A percentile compares a stretch with the other conserved stretches of the same genome.
These are phyloP conservation scores for Nautilus pompilius DNA, from an alignment of 1,140 invertebrate species.

Conservation along the genomic window DNA sequence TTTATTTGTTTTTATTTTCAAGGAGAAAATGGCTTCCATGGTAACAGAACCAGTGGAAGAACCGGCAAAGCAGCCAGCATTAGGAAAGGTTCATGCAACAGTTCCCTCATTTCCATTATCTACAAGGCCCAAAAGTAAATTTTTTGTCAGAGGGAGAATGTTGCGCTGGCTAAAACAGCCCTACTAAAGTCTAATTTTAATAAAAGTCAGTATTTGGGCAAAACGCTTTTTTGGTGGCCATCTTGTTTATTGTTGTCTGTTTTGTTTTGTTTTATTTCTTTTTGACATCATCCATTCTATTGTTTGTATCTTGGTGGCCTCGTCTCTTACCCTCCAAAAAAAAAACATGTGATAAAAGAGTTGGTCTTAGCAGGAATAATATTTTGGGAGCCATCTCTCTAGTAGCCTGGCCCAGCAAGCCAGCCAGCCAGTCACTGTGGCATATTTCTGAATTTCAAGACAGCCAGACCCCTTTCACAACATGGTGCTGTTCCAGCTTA, in stretches of 20 bases:
- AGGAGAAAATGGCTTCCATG: slow-evolving; percentile 15
- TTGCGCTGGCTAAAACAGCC: too few relatives aligned
- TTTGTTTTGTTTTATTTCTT: neutral
- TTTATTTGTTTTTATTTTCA: slow-evolving; percentile 2
- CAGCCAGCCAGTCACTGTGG: too few relatives aligned
- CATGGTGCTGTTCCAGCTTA: too few relatives aligned
- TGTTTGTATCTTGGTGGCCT: neutral
- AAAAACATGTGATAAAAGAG: too few relatives aligned
- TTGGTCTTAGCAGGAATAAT: too few relatives aligned
- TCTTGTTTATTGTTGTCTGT: neutral
- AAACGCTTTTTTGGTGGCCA: neutral
- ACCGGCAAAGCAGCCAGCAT: slow-evolving; percentile 15
- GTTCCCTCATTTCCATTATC: slow-evolving; percentile 24
- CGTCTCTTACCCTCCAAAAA: too few relatives aligned
- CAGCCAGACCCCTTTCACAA: too few relatives aligned
- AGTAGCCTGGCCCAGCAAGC: too few relatives aligned
- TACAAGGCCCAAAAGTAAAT: slow-evolving; percentile 31
- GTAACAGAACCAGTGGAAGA: slow-evolving; percentile 27
- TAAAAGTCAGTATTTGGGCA: neutral
- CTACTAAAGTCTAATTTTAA: neutral
- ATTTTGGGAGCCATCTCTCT: too few relatives aligned
- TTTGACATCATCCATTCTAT: neutral
- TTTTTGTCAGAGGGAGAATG: too few relatives aligned
- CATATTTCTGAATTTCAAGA: too few relatives aligned
- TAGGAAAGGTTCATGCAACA: slow-evolving; percentile 19